phyloP scores from a whole-genome alignment of 2,113 vertebrate species.

The Ellobius talpinus region DNA sequence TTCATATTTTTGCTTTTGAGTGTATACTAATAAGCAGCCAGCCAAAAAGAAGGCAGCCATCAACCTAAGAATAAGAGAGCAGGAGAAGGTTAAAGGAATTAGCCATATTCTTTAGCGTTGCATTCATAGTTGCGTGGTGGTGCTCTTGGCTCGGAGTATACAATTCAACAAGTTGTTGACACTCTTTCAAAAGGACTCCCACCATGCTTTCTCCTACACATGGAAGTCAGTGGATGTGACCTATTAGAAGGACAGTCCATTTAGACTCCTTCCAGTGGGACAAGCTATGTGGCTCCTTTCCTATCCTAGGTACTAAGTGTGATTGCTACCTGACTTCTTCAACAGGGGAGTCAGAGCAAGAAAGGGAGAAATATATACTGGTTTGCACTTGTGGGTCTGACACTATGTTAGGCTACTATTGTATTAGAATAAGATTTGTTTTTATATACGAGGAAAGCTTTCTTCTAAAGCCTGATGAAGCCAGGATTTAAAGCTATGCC shows the following conservation, averaged over 20 bases:
- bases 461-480: not conserved
- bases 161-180: constrained; percentile 86
- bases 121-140: constrained; percentile 87
- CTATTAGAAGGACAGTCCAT: constrained; percentile 62
- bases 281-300: constrained; percentile 43
- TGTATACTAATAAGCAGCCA: constrained; percentile 80
- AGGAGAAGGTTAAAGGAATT: constrained; percentile 87
- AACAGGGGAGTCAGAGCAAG: constrained; percentile 63
- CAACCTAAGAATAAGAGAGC: constrained; percentile 83
- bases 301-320: constrained; percentile 59
- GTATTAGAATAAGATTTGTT: constrained; percentile 6
- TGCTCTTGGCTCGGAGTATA: constrained; percentile 83
- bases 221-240: constrained; percentile 77
- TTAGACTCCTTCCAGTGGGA: not conserved
- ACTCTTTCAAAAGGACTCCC: constrained; percentile 83
- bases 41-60: constrained; percentile 77
- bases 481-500: not conserved
- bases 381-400: not conserved
- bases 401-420: not conserved
- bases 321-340: constrained; percentile 51
- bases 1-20: constrained; percentile 79
- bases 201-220: constrained; percentile 55
- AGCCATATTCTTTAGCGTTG: constrained; percentile 81
- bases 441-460: not conserved
- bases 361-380: not conserved